Percentiles rank a stretch among this genome's conserved stretches.
phyloP scores from a whole-genome alignment of 53 echinoderm and acorn worm genomes.

The Temnopleurus reevesii region DNA sequence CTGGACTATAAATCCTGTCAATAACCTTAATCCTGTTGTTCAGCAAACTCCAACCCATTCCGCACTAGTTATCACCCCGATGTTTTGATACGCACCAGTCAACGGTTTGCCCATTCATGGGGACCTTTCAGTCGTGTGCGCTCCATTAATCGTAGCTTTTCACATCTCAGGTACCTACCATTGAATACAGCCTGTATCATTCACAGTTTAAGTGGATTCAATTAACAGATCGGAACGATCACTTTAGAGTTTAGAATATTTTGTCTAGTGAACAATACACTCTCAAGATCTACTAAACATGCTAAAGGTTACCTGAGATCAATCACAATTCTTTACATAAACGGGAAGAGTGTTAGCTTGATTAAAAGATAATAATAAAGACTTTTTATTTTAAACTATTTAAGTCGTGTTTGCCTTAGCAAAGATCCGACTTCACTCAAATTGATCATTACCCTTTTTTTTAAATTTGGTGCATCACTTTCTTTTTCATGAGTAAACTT shows the following conservation, averaged over 20 bases:
- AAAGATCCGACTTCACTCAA: too few relatives aligned
- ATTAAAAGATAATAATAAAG: too few relatives aligned
- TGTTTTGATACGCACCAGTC: slow-evolving; percentile 4
- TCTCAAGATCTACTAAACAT: not conserved
- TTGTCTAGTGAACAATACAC: not conserved
- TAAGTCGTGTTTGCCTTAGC: too few relatives aligned
- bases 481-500: too few relatives aligned
- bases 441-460: too few relatives aligned
- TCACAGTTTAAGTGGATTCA: not conserved
- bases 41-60: not conserved
- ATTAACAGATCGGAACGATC: not conserved
- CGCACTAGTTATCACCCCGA: slow-evolving; percentile 3
- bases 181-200: not conserved
- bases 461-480: too few relatives aligned
- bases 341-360: too few relatives aligned
- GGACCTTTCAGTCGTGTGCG: not conserved
- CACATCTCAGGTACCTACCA: not conserved
- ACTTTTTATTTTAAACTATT: too few relatives aligned
- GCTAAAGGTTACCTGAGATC: too few relatives aligned
- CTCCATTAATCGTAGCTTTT: slow-evolving; percentile 6
- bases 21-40: not conserved
- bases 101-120: not conserved
- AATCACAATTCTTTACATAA: too few relatives aligned
- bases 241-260: too few relatives aligned
- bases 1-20: not conserved